Percentiles rank a stretch among this genome's conserved stretches.
Evolutionary conservation across 2,797 vertebrate genomes (phyloP).

Genomic region (Sandelia bainsii): DNA sequence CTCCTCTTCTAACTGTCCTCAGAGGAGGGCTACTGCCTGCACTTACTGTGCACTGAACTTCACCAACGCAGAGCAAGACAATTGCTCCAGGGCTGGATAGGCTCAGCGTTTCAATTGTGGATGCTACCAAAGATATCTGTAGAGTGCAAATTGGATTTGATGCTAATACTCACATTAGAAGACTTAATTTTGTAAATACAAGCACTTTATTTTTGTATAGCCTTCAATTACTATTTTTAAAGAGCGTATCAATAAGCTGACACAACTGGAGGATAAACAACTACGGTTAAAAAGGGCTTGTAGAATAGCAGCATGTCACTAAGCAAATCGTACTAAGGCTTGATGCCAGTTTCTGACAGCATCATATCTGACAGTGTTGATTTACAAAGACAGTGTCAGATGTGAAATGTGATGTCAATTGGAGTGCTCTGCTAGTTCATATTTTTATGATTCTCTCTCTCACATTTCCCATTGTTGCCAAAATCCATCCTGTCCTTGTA

Average conservation of each 20-base stretch:
- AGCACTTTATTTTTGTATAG: not conserved
- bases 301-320: conserved; percentile 2
- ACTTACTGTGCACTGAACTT: conserved; percentile 58
- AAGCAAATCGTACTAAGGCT: conserved; percentile 14
- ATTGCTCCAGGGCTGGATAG: conserved; percentile 25
- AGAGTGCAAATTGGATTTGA: conserved; percentile 3
- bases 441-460: conserved; percentile 43
- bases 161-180: conserved; percentile 13
- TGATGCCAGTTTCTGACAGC: conserved; percentile 20
- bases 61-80: conserved; percentile 39
- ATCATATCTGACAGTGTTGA: conserved; percentile 20
- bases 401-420: conserved; percentile 39
- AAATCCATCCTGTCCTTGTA: conserved; percentile 41
- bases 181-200: conserved; percentile 4
- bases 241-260: conserved; percentile 15
- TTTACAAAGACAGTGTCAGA: conserved; percentile 55
- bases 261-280: conserved; percentile 9
- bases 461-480: conserved; percentile 43
- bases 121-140: conserved; percentile 24
- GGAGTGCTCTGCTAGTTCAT: conserved; percentile 15
- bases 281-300: conserved; percentile 6
- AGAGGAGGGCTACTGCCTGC: conserved; percentile 47
- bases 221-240: not conserved
- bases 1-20: conserved; percentile 55
- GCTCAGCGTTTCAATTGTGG: conserved; percentile 19